Conservation (phyloP, 2,797 vertebrate genomes). For the Coregonus ussuriensis region DNA sequence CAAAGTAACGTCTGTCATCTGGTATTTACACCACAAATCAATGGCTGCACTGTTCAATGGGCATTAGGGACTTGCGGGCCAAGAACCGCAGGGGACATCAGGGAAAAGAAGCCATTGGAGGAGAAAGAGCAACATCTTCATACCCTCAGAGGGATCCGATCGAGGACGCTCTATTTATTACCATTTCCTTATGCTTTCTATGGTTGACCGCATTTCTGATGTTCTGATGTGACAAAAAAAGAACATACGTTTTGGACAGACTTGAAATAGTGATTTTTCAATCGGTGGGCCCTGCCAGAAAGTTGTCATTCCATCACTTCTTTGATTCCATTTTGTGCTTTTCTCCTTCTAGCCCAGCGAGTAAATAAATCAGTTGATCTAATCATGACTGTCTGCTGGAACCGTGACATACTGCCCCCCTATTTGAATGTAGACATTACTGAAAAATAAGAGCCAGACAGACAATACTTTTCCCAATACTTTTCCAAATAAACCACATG, state of each 20-base stretch:
- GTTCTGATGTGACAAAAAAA: not conserved
- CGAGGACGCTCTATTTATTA: constrained; percentile 24
- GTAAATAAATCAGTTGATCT: constrained; percentile 11
- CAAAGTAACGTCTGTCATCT: not conserved
- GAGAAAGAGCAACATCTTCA: constrained; percentile 9
- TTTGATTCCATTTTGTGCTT: constrained; percentile 11
- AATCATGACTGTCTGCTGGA: not conserved
- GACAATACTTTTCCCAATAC: not conserved
- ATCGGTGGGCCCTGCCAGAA: constrained; percentile 11
- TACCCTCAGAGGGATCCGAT: constrained; percentile 11
- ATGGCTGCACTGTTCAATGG: constrained; percentile 16
- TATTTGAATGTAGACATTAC: not conserved
- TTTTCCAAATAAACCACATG: no score
- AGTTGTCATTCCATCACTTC: constrained; percentile 21
- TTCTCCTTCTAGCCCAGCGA: not conserved
- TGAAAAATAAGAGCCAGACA: not conserved
- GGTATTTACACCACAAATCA: constrained; percentile 18
- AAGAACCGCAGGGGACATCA: constrained; percentile 16
- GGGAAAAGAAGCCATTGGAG: constrained; percentile 13
- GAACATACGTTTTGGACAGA: constrained; percentile 14
- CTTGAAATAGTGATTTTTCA: not conserved
- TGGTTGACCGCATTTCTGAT: constrained; percentile 1
- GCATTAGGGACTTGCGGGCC: constrained; percentile 8
- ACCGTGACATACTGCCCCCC: not conserved
- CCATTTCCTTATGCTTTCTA: constrained; percentile 27